Conservation (phyloP, 2,888 invertebrate species). For the Molanna angustata region DNA sequence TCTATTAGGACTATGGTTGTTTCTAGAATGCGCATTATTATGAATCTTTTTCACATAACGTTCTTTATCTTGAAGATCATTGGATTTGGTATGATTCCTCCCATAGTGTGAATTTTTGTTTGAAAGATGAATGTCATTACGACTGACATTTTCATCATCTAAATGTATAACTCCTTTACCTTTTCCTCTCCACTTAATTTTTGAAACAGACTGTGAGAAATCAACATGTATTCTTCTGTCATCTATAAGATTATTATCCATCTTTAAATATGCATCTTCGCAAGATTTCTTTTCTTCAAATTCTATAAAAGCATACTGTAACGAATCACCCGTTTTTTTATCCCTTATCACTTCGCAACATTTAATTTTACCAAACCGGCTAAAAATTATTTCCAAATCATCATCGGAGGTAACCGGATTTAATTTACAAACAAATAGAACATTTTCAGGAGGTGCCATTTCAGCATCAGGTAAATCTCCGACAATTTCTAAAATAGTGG, state of each 20-base stretch:
- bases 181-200: slow-evolving; percentile 87
- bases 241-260: slow-evolving; percentile 99
- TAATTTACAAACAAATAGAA: slow-evolving; percentile 97
- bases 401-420: slow-evolving; percentile 98
- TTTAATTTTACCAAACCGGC: slow-evolving; percentile 90
- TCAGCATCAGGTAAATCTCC: slow-evolving; percentile 97
- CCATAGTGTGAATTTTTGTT: slow-evolving; percentile 23
- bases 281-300: slow-evolving; percentile 90
- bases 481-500: slow-evolving; percentile 97
- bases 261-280: slow-evolving; percentile 98
- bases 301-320: slow-evolving; percentile 99
- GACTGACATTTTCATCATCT: slow-evolving; percentile 35
- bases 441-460: slow-evolving; percentile 97
- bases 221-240: slow-evolving; percentile 98
- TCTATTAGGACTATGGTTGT: no score
- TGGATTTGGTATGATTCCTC: slow-evolving; percentile 25
- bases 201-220: slow-evolving; percentile 98
- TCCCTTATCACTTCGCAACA: slow-evolving; percentile 97
- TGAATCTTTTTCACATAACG: no score
- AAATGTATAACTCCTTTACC: slow-evolving; percentile 71
- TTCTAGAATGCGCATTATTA: no score
- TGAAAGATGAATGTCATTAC: no score
- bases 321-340: slow-evolving; percentile 85
- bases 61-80: slow-evolving; percentile 4
- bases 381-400: slow-evolving; percentile 96